Percentiles rank a stretch among this genome's conserved stretches.
Evolutionary conservation across 2,113 vertebrate genomes (phyloP).

Genomic region (Mesembrinibis cayennensis): DNA sequence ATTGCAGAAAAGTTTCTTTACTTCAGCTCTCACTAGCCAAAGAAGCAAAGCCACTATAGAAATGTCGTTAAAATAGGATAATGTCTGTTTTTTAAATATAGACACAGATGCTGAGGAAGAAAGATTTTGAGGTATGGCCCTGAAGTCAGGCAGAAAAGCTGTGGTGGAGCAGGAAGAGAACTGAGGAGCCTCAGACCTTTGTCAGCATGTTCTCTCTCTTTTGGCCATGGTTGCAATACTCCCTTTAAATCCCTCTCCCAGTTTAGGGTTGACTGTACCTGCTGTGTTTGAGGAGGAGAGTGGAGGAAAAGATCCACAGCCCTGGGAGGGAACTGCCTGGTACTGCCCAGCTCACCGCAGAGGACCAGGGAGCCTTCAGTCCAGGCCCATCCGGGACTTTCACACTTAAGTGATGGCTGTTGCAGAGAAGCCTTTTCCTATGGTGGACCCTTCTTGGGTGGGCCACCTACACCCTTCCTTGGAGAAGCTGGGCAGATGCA

Average conservation of each 20-base stretch:
- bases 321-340: neutral
- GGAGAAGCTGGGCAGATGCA: neutral
- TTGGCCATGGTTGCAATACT: neutral
- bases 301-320: neutral
- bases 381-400: neutral
- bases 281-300: neutral
- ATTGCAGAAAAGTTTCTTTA: neutral
- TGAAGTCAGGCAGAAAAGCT: neutral
- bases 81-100: neutral
- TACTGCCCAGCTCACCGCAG: neutral
- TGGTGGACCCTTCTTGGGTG: neutral
- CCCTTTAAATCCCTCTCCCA: neutral
- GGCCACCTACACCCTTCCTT: neutral
- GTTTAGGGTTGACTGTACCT: neutral
- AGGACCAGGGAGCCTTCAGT: neutral
- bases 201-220: neutral
- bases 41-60: neutral
- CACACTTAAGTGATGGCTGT: neutral
- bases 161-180: neutral
- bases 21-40: neutral
- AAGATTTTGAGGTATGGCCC: neutral
- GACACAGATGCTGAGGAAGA: neutral
- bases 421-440: neutral
- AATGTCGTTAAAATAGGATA: neutral
- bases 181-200: neutral